Evolutionary conservation across 2,113 vertebrate species (phyloP).

Genomic region (Heliornis fulica): DNA sequence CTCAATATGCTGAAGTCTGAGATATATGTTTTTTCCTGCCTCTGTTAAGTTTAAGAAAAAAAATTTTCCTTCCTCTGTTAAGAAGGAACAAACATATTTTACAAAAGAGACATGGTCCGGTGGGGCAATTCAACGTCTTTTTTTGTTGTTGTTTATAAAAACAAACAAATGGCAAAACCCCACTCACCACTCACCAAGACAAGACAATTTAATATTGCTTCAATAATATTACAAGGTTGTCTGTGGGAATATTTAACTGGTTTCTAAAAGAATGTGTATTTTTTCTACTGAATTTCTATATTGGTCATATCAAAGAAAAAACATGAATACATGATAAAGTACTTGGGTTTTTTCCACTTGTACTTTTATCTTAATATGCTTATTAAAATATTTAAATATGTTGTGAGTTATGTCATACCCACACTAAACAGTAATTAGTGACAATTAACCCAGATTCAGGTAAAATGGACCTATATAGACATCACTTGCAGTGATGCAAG

Average conservation of each 20-base stretch:
- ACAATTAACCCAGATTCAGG: neutral
- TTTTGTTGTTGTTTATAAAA: neutral
- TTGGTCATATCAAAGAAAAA: neutral
- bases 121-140: neutral
- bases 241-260: neutral
- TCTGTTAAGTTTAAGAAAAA: neutral
- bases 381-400: neutral
- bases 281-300: neutral
- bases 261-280: neutral
- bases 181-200: rapidly evolving
- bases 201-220: neutral
- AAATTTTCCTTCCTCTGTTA: too few relatives aligned
- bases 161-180: neutral
- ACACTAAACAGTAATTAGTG: neutral
- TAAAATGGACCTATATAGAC: neutral
- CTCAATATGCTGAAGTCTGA: neutral
- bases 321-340: neutral
- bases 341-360: neutral
- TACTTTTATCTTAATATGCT: neutral
- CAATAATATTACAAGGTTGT: neutral
- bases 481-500: too few relatives aligned
- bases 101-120: neutral
- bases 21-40: neutral
- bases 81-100: too few relatives aligned
- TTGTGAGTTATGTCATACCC: neutral